Evolutionary conservation across 2,113 vertebrate species (phyloP), one percentile per base, ranked within the genome.

Genomic region (Scalopus aquaticus): DNA sequence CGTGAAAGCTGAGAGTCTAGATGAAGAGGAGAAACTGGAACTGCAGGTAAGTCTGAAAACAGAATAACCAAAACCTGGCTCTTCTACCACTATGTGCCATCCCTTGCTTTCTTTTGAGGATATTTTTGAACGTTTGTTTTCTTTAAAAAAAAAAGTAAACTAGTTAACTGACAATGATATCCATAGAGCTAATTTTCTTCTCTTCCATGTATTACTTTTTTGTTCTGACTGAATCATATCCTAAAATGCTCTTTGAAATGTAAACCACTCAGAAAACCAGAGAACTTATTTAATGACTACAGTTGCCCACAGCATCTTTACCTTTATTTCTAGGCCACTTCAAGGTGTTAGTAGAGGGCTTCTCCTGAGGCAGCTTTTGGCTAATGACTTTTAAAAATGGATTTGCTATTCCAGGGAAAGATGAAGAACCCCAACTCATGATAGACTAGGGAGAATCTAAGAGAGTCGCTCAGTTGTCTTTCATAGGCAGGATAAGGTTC

Each of bases 21-120:
- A 98, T 93, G 90, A 98, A n/a, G 98, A 98, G 13, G 98, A 98
- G 90, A 98, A 98, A 64, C 97, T 98, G 90, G 98, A 99, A 72
- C 86, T 97, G 32, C 98, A 99, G 98, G 98, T 98, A 96, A 98
- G 97, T 44, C 6, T 17, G 6, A 19, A n/a, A 72, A 72, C 51
- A 80, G 39, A 5, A 9, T 19, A 72, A 72, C 51, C 80, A 42
- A 5, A 9, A 24, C 9, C 5, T 0, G 0, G 0, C 0, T 11
- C 49, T 60, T 13, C 2, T 6, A 4, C 37, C 17, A 2, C 6
- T 9, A 26, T 1, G 51, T 30, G 7, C 2, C 1, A 1, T 28
- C 37, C 16, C 46, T 20, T 30, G 46, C 49, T 28, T 88, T 56
- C 10, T 15, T 77, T 84, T n/a, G 5, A 74, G 42, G 60, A 16